Base-by-base conservation (phyloP, 2,888 invertebrate species). In the Zygothrica quintamaculata region DNA sequence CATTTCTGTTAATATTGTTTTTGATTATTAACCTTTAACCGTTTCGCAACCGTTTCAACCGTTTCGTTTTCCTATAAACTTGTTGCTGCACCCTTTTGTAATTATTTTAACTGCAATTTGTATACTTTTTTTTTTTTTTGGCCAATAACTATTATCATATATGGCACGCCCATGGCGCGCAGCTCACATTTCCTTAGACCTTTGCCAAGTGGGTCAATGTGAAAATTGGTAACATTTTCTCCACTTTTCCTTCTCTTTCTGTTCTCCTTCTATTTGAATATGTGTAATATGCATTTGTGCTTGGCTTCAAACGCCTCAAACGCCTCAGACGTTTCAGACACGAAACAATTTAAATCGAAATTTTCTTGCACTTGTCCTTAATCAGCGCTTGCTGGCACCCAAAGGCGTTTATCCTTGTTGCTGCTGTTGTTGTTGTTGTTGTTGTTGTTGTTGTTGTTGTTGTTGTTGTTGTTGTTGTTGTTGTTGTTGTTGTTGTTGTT, bases 291-390 rank as follows among this genome's bases (percentile, higher is more conserved):
- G 52, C 56, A 51, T 66, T n/a, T n/a, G n/a, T 71, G 71, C 60
- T 73, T 64, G 67, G 18, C 18, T 5, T 22, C 18, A 22, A 5
- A 22, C 18, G 18, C 18, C 5, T 22, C 18, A 22, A 5, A 22
- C 18, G 18, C 18, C 77, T 66, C 39, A 13, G 62, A 60, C 50
- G 64, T 48, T 39, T 25, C 29, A 16, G 57, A 39, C 46, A 52
- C 48, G 50, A 56, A 65, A 53, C 55, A 74, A 67, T 78, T 81
- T 71, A 62, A 64, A 84, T 72, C 40, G 48, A 74, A 57, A 66
- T 72, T 81, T 74, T 52, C 71, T 60, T 74, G 65, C 78, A 72
- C 75, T 77, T 69, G 85, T 69, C 71, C 85, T 81, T 84, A 79
- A 79, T 81, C 82, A 79, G 65, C 59, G 70, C 43, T 64, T 46